Evolutionary conservation across 2,888 invertebrate genomes (phyloP).

Genomic region (Stegophylla sp.): DNA sequence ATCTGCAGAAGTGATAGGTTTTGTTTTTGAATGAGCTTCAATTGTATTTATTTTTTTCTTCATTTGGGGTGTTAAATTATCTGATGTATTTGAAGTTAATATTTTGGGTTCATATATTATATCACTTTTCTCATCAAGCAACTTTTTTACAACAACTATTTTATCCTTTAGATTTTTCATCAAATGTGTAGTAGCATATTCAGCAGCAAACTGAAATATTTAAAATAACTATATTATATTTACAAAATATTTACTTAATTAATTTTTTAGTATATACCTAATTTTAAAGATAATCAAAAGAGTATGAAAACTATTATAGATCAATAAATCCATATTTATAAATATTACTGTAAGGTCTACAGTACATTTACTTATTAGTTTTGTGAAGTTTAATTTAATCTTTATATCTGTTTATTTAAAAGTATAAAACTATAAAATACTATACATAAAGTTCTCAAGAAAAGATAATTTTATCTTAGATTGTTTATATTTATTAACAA

Average conservation of each 20-base stretch:
- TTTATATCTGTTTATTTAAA: too few relatives aligned
- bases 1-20: slow-evolving; percentile 22
- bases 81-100: slow-evolving; percentile 21
- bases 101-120: not conserved
- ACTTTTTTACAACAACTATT: slow-evolving; percentile 76
- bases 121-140: slow-evolving; percentile 67
- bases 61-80: slow-evolving; percentile 33
- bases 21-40: slow-evolving; percentile 23
- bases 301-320: not conserved
- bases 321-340: too few relatives aligned
- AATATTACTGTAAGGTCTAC: too few relatives aligned
- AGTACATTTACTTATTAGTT: too few relatives aligned
- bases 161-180: slow-evolving; percentile 81
- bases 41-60: slow-evolving; percentile 29
- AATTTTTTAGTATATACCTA: too few relatives aligned
- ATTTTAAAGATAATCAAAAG: not conserved
- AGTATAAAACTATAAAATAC: too few relatives aligned
- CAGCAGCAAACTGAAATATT: slow-evolving; percentile 83
- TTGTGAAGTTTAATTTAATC: too few relatives aligned
- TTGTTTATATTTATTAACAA: too few relatives aligned
- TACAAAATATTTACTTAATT: not conserved
- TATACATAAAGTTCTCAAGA: too few relatives aligned
- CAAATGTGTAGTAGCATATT: slow-evolving; percentile 87
- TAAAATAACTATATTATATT: slow-evolving; percentile 61
- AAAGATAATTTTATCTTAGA: too few relatives aligned